A percentile compares a stretch with the other conserved stretches of the same genome.
phyloP scores from a whole-genome alignment of 2,888 invertebrate species.

The Drosophila antonietae region DNA sequence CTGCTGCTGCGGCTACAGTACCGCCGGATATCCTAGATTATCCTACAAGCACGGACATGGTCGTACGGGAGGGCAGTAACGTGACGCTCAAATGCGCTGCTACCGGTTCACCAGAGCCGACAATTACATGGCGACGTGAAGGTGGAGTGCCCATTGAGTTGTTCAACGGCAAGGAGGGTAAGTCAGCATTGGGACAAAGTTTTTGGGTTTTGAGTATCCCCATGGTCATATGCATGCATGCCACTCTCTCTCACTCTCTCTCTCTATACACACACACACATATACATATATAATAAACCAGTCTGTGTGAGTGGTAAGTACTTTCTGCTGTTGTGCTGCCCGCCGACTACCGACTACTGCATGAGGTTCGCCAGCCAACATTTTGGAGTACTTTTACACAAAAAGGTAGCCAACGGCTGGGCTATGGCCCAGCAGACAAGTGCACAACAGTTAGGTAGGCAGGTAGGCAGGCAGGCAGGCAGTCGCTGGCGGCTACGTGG shows the following conservation, averaged over 20 bases:
- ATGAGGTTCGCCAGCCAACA: constrained; percentile 67
- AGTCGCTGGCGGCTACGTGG: constrained; percentile 35
- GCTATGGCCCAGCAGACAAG: constrained; percentile 54
- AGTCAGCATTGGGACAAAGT: constrained; percentile 63
- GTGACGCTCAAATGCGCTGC: constrained; percentile 95
- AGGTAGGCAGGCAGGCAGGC: neutral
- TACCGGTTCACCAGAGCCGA: constrained; percentile 93
- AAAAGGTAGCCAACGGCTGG: constrained; percentile 54
- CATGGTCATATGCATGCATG: constrained; percentile 50
- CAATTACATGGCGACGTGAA: constrained; percentile 95
- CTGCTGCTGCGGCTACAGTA: constrained; percentile 85
- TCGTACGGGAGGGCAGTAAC: constrained; percentile 93
- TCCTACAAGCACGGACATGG: constrained; percentile 93
- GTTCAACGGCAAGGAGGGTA: constrained; percentile 90
- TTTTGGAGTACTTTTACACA: constrained; percentile 77
- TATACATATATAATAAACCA: neutral
- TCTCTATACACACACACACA: neutral
- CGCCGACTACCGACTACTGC: constrained; percentile 41
- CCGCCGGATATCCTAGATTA: constrained; percentile 95
- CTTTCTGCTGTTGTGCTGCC: constrained; percentile 65
- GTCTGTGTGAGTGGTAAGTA: constrained; percentile 65
- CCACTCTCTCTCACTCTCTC: constrained; percentile 6
- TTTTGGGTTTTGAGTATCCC: constrained; percentile 37
- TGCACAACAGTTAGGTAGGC: constrained; percentile 24
- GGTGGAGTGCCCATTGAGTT: constrained; percentile 90